Evolutionary conservation across 2,888 invertebrate species (phyloP), one percentile per base, ranked within the genome.

Genomic region (Xestobium rufovillosum): DNA sequence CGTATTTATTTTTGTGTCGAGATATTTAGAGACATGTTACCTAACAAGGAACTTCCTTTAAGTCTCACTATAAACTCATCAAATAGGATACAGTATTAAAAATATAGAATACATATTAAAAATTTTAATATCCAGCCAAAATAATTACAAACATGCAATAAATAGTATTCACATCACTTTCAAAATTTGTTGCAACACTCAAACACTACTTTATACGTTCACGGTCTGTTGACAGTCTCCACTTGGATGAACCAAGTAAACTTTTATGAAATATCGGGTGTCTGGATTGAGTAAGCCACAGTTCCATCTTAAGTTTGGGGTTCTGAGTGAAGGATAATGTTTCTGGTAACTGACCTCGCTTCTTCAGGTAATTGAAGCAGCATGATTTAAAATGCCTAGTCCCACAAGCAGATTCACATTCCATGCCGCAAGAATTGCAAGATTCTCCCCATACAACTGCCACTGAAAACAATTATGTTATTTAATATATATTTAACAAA

Each of bases 281-380:
- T 45, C 51, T 55, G 3, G 60, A 56, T 47, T 54, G 57, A 4
- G 62, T 61, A 6, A 64, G 45, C 65, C 63, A 64, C 13, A 64
- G 45, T 46, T 65, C 64, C 37, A 64, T 42, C 10, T 61, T 48
- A 23, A 62, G 37, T 39, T 60, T 60, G 1, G 62, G 62, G 43
- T 63, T 63, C 49, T 61, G 45, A 2, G 56, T 44, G n/a, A 53
- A 36, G 2, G 55, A 50, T 3, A 51, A 32, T 3, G 50, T 47
- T 9, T 51, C 49, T 1, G 53, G 39, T 1, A 58, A 43, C 14
- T 50, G 63, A 14, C 71, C 66, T 46, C 78, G 70, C 61, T 75
- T 77, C 43, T 72, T 72, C 48, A 81, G 61, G 52, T 80, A 82
- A 63, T 82, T 82, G 68, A 79, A 80, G 58, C 83, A 82, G 59